These are phyloP conservation scores for Malurus leucopterus DNA, from an alignment of 2,797 vertebrate species.

Conservation along the genomic window DNA sequence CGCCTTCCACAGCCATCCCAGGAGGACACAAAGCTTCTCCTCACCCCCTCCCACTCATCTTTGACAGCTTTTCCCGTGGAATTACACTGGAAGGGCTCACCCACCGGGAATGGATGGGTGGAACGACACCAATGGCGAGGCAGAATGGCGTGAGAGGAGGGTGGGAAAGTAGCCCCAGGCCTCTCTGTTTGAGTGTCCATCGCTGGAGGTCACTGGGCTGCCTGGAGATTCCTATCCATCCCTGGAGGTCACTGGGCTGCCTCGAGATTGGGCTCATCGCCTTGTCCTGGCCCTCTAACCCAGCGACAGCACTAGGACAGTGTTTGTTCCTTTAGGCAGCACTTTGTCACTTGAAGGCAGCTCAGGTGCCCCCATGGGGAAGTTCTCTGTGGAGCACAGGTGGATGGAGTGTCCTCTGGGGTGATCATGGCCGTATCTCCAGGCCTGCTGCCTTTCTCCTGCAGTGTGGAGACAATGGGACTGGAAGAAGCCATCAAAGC, in stretches of 20 bases:
- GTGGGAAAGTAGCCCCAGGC: neutral
- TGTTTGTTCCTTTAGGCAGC: neutral
- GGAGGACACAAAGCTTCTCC: neutral
- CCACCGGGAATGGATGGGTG: neutral
- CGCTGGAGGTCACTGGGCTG: neutral
- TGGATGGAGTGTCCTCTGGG: neutral
- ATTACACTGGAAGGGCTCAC: fast-evolving
- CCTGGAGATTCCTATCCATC: neutral
- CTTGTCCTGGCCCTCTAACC: neutral
- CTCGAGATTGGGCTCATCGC: neutral
- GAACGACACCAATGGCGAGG: neutral
- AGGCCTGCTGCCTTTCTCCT: neutral
- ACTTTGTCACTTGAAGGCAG: neutral
- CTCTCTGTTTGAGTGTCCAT: neutral
- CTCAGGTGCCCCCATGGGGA: neutral
- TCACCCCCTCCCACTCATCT: fast-evolving
- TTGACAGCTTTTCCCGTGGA: neutral
- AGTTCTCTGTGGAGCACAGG: neutral
- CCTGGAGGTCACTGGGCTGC: neutral
- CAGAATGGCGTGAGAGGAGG: neutral
- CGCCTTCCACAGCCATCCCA: neutral
- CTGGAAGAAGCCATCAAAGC: neutral
- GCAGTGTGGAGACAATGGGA: neutral
- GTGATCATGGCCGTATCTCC: neutral
- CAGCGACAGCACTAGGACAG: neutral